Conservation (phyloP, 2,888 invertebrate genomes). For the Chrysolina haemoptera region DNA sequence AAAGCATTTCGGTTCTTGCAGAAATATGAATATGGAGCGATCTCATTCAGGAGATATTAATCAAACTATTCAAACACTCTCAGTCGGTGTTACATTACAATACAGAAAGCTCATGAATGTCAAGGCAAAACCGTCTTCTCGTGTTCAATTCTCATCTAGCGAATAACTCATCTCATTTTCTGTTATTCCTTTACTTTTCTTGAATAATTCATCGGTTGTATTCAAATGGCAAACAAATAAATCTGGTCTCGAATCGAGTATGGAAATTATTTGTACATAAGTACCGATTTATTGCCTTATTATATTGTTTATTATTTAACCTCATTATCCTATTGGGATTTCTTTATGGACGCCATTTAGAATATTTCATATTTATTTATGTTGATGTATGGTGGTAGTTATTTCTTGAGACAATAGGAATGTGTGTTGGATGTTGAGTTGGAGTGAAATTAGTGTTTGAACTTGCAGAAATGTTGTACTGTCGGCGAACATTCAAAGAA, state of each 20-base stretch:
- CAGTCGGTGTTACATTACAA: neutral
- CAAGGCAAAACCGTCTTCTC: neutral
- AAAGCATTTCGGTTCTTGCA: too few species aligned
- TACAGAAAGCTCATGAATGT: neutral
- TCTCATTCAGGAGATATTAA: neutral
- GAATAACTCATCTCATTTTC: conserved; percentile 22
- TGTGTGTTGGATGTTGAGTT: neutral
- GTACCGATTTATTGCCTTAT: conserved; percentile 58
- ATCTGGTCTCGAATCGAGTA: conserved; percentile 47
- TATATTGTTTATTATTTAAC: conserved; percentile 60
- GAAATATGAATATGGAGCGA: neutral
- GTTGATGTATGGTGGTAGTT: conserved; percentile 19
- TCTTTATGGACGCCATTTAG: conserved; percentile 12
- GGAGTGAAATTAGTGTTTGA: neutral
- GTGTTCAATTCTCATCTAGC: conserved; percentile 3
- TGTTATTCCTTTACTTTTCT: conserved; percentile 31
- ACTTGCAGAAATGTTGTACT: too few species aligned
- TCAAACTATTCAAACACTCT: neutral
- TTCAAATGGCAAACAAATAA: conserved; percentile 49
- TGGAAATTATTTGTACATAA: conserved; percentile 55
- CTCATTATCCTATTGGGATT: conserved; percentile 37
- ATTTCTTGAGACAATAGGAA: conserved; percentile 1
- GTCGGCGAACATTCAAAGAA: too few species aligned
- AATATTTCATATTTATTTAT: conserved; percentile 31
- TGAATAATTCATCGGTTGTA: conserved; percentile 47